phyloP scores from a whole-genome alignment of 1,140 invertebrate species.

The Drosophila sucinea region DNA sequence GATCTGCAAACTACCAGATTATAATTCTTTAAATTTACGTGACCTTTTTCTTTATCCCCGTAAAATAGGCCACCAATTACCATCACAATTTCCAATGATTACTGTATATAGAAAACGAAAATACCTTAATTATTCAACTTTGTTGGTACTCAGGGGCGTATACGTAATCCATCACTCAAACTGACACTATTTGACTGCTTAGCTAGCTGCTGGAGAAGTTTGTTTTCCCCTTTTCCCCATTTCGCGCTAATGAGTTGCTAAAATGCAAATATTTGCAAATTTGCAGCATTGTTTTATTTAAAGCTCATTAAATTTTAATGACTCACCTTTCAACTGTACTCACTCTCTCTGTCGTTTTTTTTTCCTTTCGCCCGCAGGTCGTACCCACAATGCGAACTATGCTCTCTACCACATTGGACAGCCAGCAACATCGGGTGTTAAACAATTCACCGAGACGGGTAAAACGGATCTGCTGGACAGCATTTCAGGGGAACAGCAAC shows the following conservation, averaged over 20 bases:
- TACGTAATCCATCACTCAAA: constrained; percentile 53
- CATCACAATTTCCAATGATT: no score
- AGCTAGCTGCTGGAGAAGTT: background rate
- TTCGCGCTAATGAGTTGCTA: constrained; percentile 36
- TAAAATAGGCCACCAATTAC: no score
- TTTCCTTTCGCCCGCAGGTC: constrained; percentile 85
- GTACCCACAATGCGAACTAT: constrained; percentile 92
- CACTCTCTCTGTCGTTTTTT: constrained; percentile 69
- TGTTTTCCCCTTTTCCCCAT: no score
- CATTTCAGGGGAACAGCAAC: constrained; percentile 83
- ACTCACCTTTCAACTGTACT: constrained; percentile 23
- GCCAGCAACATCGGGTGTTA: constrained; percentile 88
- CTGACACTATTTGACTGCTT: constrained; percentile 37
- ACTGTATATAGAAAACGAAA: background rate
- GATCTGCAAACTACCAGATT: no score
- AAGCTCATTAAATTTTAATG: constrained; percentile 70
- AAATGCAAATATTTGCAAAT: constrained; percentile 65
- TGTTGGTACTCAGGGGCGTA: constrained; percentile 23
- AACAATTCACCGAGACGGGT: constrained; percentile 92
- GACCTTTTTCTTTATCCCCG: no score
- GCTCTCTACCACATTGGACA: constrained; percentile 91
- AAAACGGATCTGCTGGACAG: constrained; percentile 88
- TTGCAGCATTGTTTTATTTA: constrained; percentile 50
- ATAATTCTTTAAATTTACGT: no score
- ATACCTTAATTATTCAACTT: constrained; percentile 28